These are phyloP conservation scores for Unio delphinus DNA, from an alignment of 2,888 invertebrate genomes.

Conservation along the genomic window DNA sequence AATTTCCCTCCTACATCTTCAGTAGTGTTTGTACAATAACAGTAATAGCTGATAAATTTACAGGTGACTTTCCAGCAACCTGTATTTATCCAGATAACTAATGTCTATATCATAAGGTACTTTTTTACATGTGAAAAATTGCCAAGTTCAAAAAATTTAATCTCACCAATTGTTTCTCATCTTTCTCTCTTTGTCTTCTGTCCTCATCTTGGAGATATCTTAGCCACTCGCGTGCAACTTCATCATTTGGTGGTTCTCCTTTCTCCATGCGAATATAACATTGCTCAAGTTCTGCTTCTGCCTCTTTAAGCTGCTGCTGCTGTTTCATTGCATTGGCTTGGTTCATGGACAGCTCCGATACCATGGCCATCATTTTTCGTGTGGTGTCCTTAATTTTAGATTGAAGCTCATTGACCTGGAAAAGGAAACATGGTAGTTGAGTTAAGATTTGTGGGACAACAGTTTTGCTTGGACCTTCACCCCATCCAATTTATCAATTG, in stretches of 20 bases:
- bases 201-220: constrained; percentile 55
- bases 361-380: constrained; percentile 71
- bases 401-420: constrained; percentile 68
- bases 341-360: constrained; percentile 71
- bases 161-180: constrained; percentile 57
- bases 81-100: no score
- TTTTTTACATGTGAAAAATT: background rate
- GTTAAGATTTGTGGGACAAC: no score
- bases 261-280: constrained; percentile 70
- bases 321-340: constrained; percentile 67
- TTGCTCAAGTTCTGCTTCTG: constrained; percentile 66
- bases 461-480: no score
- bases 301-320: constrained; percentile 65
- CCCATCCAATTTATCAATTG: no score
- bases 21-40: no score
- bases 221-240: constrained; percentile 67
- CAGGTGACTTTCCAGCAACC: no score
- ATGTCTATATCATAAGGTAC: background rate
- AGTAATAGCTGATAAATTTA: no score
- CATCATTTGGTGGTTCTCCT: constrained; percentile 68
- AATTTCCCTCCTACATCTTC: no score
- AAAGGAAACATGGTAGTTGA: background rate
- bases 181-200: constrained; percentile 48
- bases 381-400: constrained; percentile 67
- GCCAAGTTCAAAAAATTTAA: background rate